Evolutionary conservation across 2,888 invertebrate species (phyloP).

Genomic region (Mesochorus sp.): DNA sequence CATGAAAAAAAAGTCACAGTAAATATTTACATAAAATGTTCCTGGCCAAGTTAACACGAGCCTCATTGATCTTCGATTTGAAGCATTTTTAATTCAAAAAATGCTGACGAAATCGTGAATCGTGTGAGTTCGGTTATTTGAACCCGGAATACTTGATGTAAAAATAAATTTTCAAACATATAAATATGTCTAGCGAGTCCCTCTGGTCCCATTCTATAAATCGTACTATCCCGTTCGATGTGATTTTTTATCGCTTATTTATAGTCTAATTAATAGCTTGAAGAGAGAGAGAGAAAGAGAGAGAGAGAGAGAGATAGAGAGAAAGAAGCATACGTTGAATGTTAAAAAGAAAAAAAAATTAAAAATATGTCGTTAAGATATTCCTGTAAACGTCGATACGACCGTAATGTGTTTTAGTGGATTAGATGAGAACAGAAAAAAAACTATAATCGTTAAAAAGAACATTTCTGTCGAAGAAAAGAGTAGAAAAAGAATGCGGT

Average conservation of each 20-base stretch:
- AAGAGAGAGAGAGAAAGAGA: constrained; percentile 61
- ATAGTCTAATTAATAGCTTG: constrained; percentile 66
- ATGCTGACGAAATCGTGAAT: no score
- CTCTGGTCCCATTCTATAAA: constrained; percentile 62
- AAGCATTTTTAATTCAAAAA: no score
- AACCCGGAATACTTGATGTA: background rate
- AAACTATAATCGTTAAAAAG: constrained; percentile 57
- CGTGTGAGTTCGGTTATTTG: no score
- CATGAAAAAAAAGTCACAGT: constrained; percentile 32
- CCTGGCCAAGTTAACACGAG: no score
- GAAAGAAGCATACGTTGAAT: constrained; percentile 61
- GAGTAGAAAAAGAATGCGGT: constrained; percentile 31
- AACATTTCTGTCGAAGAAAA: constrained; percentile 28
- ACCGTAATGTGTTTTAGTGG: constrained; percentile 67
- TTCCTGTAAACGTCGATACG: constrained; percentile 65
- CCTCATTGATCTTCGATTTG: no score
- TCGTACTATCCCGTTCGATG: constrained; percentile 72
- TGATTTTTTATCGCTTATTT: constrained; percentile 74
- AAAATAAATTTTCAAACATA: constrained; percentile 41
- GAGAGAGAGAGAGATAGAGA: constrained; percentile 46
- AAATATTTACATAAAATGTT: constrained; percentile 31
- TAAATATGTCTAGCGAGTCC: constrained; percentile 48
- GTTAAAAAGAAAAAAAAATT: constrained; percentile 60
- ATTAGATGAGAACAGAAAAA: constrained; percentile 57
- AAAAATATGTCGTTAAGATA: constrained; percentile 66